A percentile compares a stretch with the other conserved stretches of the same genome.
phyloP scores from a whole-genome alignment of 53 echinoderm and acorn worm species.

The Antedon mediterranea region DNA sequence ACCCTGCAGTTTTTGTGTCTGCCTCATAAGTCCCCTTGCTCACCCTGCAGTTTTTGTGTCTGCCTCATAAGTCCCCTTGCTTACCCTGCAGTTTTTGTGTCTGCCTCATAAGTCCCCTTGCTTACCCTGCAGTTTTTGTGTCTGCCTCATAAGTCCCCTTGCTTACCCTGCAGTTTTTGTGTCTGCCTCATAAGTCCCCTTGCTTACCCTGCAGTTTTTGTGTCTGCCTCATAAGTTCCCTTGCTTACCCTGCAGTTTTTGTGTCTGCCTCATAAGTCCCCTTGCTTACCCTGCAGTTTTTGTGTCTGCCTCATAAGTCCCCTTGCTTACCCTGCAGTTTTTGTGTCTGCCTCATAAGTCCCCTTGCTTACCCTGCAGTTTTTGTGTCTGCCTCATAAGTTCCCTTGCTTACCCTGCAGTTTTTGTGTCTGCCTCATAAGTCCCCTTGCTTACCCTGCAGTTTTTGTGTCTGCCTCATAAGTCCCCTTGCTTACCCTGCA shows the following conservation, averaged over 20 bases:
- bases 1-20: slow-evolving; percentile 79
- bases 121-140: slow-evolving; percentile 60
- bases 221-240: slow-evolving; percentile 59
- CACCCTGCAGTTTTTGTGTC: slow-evolving; percentile 86
- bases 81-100: slow-evolving; percentile 70
- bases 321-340: slow-evolving; percentile 48
- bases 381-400: slow-evolving; percentile 61
- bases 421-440: slow-evolving; percentile 59
- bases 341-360: slow-evolving; percentile 57
- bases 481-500: slow-evolving; percentile 33
- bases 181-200: slow-evolving; percentile 53
- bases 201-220: slow-evolving; percentile 51
- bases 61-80: slow-evolving; percentile 41
- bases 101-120: slow-evolving; percentile 47
- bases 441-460: slow-evolving; percentile 41
- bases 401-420: slow-evolving; percentile 52
- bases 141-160: slow-evolving; percentile 55
- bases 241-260: slow-evolving; percentile 42
- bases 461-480: slow-evolving; percentile 65
- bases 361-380: slow-evolving; percentile 52
- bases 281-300: slow-evolving; percentile 40
- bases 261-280: slow-evolving; percentile 68
- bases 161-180: slow-evolving; percentile 59
- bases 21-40: slow-evolving; percentile 43
- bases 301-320: slow-evolving; percentile 62